Base-by-base conservation (phyloP, 1,140 invertebrate genomes). In the Vollenhovia emeryi region DNA sequence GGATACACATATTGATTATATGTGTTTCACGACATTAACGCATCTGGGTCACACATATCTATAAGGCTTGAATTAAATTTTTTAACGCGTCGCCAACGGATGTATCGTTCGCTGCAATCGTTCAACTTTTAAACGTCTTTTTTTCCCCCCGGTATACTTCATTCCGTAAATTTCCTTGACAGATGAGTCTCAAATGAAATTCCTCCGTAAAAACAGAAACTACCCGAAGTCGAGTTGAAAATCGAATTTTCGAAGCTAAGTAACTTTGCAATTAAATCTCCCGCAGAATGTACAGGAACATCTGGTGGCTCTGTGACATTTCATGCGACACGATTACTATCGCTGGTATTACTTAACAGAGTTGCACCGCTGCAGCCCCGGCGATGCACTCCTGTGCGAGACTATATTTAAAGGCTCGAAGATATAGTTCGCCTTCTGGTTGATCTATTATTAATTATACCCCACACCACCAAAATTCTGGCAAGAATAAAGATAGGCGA, bases 361-460 rank as follows among this genome's bases (percentile, higher is more conserved):
- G 57, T 43, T 73, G 36, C 33, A 80, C 43, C 78, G 78, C 33
- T 52, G 64, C 24, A 13, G 50, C 21, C n/a, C n/a, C 36, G 13
- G 8, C 66, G 48, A 45, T 71, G 27, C 78, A 59, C 8, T 57
- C 7, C 36, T 57, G 24, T 57, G 33, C 3, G 13, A 57, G 36
- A 57, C 48, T 80, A 71, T 80, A 80, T 80, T 69, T 80, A 80
- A 80, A 80, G 50, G 45, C 21, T 69, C 11, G 24, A 71, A 82
- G 50, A 59, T 73, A 57, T 80, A 80, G 50, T 55, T 79, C 13
- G 30, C 45, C 24, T 71, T 80, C 36, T 50, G 27, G 43, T 33
- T 62, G 64, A 73, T 82, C 78, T 82, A 71, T 82, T 73, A 82
- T 82, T 73, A 82, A 82, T 82, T 73, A 82, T 71, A 59, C 13